Percentiles rank a stretch among this genome's conserved stretches.
phyloP scores from a whole-genome alignment of 53 echinoderm and acorn worm genomes.

The Paelopatides confundens region DNA sequence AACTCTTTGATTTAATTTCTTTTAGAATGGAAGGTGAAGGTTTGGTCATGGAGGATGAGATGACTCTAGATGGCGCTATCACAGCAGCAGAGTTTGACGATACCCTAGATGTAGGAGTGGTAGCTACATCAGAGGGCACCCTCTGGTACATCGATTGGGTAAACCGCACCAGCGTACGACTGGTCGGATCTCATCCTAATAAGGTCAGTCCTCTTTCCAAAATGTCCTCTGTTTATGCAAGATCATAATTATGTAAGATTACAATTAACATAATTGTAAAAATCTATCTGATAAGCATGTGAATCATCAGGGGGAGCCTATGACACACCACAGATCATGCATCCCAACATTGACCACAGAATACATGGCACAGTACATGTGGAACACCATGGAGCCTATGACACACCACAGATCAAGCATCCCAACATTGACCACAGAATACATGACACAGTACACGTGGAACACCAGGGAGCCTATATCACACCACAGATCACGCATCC shows the following conservation, averaged over 20 bases:
- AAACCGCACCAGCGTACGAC: slow-evolving; percentile 82
- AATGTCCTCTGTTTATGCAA: not conserved
- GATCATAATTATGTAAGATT: not conserved
- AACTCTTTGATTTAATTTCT: not conserved
- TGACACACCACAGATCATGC: no score
- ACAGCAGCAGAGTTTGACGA: slow-evolving; percentile 72
- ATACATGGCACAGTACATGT: no score
- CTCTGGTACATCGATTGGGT: slow-evolving; percentile 99
- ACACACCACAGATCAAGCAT: no score
- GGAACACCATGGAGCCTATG: no score
- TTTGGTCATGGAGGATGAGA: slow-evolving; percentile 98
- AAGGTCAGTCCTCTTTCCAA: slow-evolving; percentile 60
- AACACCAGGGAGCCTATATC: no score
- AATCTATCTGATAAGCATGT: no score
- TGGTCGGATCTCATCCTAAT: slow-evolving; percentile 81
- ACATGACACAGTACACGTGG: no score
- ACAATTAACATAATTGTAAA: not conserved
- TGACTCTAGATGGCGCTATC: slow-evolving; percentile 91
- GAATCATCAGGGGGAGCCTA: no score
- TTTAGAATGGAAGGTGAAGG: slow-evolving; percentile 74
- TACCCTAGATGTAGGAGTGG: slow-evolving; percentile 96
- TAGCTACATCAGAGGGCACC: slow-evolving; percentile 87
- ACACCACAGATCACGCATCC: no score
- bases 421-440: no score
- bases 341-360: no score